Percentiles rank a stretch among this genome's conserved stretches.
These are phyloP conservation scores for Phalacrocorax aristotelis DNA, from an alignment of 2,113 vertebrate species.

Conservation along the genomic window DNA sequence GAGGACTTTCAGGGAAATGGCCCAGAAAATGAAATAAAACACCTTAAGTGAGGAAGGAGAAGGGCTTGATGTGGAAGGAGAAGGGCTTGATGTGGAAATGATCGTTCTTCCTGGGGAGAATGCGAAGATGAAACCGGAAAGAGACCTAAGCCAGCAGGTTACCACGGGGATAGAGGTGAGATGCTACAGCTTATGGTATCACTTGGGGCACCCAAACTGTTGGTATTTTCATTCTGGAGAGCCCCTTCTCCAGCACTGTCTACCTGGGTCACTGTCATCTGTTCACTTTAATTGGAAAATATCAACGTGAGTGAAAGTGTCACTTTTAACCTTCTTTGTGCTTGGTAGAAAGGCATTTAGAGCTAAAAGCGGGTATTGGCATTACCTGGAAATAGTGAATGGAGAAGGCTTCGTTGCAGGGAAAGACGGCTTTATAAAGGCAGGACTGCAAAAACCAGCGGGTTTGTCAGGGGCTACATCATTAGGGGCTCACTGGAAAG, in stretches of 20 bases:
- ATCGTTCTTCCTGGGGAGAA: neutral
- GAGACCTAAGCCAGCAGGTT: neutral
- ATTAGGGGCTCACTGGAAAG: neutral
- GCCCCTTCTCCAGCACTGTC: neutral
- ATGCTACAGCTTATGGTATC: rapidly evolving
- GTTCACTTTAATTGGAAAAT: neutral
- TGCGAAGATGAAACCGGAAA: neutral
- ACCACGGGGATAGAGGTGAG: neutral
- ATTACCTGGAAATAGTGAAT: neutral
- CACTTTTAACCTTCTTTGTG: rapidly evolving
- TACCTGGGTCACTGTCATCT: neutral
- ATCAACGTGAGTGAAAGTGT: neutral
- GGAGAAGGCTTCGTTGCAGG: neutral
- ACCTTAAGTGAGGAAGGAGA: neutral
- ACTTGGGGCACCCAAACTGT: rapidly evolving
- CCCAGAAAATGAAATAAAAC: neutral
- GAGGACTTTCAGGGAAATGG: neutral
- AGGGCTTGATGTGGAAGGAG: neutral
- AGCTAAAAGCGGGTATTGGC: neutral
- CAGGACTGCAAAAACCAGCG: neutral
- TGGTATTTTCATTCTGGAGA: neutral
- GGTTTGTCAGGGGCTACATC: neutral
- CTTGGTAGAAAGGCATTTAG: neutral
- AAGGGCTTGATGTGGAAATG: neutral
- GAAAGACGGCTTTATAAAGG: neutral